Evolutionary conservation across 2,888 invertebrate species (phyloP).

Genomic region (Apodemia duryi): DNA sequence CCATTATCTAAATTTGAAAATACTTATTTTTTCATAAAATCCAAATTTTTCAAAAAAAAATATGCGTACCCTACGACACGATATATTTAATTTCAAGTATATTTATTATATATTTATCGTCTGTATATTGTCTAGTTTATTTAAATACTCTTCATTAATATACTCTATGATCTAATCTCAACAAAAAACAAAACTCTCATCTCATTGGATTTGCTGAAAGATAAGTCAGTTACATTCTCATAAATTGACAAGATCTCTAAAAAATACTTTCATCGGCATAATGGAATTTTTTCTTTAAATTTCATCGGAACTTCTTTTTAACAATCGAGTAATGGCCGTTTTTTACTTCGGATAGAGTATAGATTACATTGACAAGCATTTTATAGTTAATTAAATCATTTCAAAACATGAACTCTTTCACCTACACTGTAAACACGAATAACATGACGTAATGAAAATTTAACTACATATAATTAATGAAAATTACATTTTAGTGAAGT

Average conservation of each 20-base stretch:
- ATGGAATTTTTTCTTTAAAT: no score
- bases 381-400: not conserved
- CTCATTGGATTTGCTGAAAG: no score
- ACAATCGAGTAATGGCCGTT: no score
- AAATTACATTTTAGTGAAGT: conserved; percentile 38
- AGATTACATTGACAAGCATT: not conserved
- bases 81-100: not conserved
- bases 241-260: no score
- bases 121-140: conserved; percentile 10
- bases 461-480: conserved; percentile 11
- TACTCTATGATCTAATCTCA: not conserved
- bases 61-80: not conserved
- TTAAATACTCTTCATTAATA: not conserved
- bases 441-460: conserved; percentile 4
- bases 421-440: conserved; percentile 6
- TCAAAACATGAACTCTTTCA: conserved; percentile 12
- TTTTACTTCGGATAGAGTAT: not conserved
- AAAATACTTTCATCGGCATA: no score
- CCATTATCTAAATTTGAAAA: no score
- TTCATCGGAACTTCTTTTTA: no score
- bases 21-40: no score
- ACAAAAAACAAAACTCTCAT: not conserved
- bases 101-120: not conserved
- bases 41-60: no score
- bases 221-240: no score